Evolutionary conservation across 1,140 invertebrate genomes (phyloP).

Genomic region (Anoplolepis gracilipes): DNA sequence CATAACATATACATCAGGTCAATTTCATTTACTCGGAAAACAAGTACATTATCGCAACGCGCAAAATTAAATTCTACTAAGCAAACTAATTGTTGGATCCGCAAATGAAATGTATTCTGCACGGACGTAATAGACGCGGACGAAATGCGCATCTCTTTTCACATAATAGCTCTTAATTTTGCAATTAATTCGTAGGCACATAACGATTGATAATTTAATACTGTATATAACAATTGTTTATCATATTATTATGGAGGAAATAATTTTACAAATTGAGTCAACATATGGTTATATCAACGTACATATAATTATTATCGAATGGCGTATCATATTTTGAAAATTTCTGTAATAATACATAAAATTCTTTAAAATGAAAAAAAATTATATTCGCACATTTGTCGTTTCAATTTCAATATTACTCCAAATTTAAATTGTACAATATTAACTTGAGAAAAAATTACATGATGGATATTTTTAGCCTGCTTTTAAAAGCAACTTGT

Average conservation of each 20-base stretch:
- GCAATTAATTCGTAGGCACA: slow-evolving; percentile 38
- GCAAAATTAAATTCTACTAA: slow-evolving; percentile 53
- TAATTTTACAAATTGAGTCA: slow-evolving; percentile 46
- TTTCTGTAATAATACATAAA: not conserved
- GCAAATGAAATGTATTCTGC: slow-evolving; percentile 46
- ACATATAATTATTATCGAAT: slow-evolving; percentile 18
- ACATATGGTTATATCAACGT: not conserved
- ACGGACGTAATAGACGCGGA: slow-evolving; percentile 11
- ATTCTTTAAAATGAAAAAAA: not conserved
- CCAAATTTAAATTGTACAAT: not conserved
- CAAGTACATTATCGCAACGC: slow-evolving; percentile 46
- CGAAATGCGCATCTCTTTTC: slow-evolving; percentile 36
- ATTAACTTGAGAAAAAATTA: not conserved
- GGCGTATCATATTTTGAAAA: not conserved
- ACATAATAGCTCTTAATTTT: slow-evolving; percentile 58
- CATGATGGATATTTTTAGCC: not conserved
- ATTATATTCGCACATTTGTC: not conserved
- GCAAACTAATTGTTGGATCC: slow-evolving; percentile 45
- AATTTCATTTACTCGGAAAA: slow-evolving; percentile 52
- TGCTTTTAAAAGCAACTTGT: not conserved
- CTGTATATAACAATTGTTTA: slow-evolving; percentile 22
- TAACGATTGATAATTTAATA: slow-evolving; percentile 47
- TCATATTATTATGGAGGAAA: slow-evolving; percentile 13
- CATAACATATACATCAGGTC: slow-evolving; percentile 27
- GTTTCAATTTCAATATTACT: not conserved